Percentiles rank a stretch among this genome's conserved stretches.
These are phyloP conservation scores for Bombus superbus DNA, from an alignment of 1,140 invertebrate genomes.

Conservation along the genomic window DNA sequence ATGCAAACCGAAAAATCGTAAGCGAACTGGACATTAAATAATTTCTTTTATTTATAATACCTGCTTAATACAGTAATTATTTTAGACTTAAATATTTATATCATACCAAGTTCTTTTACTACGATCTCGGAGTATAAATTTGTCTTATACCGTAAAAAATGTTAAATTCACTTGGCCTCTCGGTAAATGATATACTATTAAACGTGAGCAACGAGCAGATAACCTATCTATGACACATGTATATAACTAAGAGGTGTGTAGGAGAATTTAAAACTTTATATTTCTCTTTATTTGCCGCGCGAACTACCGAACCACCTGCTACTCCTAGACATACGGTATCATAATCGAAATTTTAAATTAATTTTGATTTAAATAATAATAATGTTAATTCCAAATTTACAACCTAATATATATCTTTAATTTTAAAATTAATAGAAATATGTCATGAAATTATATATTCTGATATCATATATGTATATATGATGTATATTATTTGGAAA, in stretches of 20 bases:
- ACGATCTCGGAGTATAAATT: background rate
- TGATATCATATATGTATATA: background rate
- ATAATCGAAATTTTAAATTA: conserved; percentile 12
- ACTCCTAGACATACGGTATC: background rate
- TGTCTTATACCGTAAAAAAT: background rate
- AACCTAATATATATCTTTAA: too few species aligned
- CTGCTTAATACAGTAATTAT: background rate
- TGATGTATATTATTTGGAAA: background rate
- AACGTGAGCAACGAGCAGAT: background rate
- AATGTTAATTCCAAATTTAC: too few species aligned
- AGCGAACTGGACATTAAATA: background rate
- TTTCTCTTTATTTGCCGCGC: conserved; percentile 1
- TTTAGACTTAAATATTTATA: background rate
- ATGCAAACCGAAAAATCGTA: background rate
- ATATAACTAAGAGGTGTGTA: background rate
- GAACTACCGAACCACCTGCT: conserved; percentile 6
- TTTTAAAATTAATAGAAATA: too few species aligned
- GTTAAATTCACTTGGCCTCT: background rate
- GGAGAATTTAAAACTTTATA: conserved; percentile 9
- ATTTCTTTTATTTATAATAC: background rate
- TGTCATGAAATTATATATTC: background rate
- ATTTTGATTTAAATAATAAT: too few species aligned
- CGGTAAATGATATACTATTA: background rate
- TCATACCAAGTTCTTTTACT: background rate
- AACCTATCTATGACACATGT: background rate